A percentile compares a stretch with the other conserved stretches of the same genome.
Evolutionary conservation across 1,140 invertebrate species (phyloP).

Genomic region (Octopus sinensis): DNA sequence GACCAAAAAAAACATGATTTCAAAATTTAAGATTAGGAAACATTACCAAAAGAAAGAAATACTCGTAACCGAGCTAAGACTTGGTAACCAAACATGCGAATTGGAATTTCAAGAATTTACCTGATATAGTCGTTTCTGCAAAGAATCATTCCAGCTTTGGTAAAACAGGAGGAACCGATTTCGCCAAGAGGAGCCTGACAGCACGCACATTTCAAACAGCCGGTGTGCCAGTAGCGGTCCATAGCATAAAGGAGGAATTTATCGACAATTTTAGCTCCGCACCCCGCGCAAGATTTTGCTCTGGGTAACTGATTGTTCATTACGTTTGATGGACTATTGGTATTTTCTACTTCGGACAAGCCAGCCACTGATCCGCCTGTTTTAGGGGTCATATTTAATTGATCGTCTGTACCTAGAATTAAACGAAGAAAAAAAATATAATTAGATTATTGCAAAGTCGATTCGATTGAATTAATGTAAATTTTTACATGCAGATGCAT

Average conservation of each 20-base stretch:
- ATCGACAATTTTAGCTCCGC: conserved; percentile 78
- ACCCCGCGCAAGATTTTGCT: conserved; percentile 57
- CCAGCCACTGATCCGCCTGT: neutral
- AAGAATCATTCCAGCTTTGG: conserved; percentile 85
- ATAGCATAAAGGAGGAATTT: conserved; percentile 81
- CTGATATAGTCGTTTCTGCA: conserved; percentile 90
- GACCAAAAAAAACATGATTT: too few species aligned
- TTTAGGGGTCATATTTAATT: neutral
- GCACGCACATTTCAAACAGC: conserved; percentile 86
- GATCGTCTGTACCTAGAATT: conserved; percentile 6
- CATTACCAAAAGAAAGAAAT: too few species aligned
- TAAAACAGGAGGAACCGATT: conserved; percentile 84
- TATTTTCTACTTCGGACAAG: neutral
- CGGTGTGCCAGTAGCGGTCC: conserved; percentile 88
- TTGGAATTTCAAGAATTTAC: conserved; percentile 62
- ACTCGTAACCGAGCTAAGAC: too few species aligned
- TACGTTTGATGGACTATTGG: neutral
- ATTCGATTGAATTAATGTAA: too few species aligned
- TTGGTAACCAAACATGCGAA: too few species aligned
- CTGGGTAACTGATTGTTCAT: neutral
- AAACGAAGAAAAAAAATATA: neutral
- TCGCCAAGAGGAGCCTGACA: conserved; percentile 82
- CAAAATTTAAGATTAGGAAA: too few species aligned
- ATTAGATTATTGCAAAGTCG: too few species aligned
- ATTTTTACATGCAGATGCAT: too few species aligned